Percentiles rank a stretch among this genome's conserved stretches.
These are phyloP conservation scores for Illadopsis cleaveri DNA, from an alignment of 2,113 vertebrate species.

Conservation along the genomic window DNA sequence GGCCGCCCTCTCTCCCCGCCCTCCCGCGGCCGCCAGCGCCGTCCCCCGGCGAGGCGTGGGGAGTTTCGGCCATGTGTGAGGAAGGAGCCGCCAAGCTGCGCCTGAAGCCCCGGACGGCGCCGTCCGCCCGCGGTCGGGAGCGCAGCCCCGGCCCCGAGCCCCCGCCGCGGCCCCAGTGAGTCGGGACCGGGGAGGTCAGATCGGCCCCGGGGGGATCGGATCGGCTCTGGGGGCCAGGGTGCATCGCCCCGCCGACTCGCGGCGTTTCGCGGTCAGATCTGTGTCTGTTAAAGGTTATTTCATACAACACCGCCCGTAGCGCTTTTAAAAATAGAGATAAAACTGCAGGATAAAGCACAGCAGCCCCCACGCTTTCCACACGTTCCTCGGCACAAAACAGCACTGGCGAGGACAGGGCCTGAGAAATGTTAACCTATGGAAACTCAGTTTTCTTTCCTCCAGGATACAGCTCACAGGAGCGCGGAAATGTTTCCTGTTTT, in stretches of 20 bases:
- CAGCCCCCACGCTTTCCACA: rapidly evolving
- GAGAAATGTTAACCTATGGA: rapidly evolving
- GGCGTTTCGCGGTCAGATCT: neutral
- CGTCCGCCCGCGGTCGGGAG: neutral
- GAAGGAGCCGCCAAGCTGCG: constrained; percentile 55
- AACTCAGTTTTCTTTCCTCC: neutral
- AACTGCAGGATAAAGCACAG: rapidly evolving
- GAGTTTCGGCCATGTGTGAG: neutral
- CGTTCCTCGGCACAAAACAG: rapidly evolving
- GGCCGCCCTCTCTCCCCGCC: rapidly evolving
- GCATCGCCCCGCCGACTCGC: no score
- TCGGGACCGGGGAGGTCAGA: neutral
- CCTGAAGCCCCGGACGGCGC: constrained; percentile 45
- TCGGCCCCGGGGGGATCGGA: neutral
- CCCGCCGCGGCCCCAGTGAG: neutral
- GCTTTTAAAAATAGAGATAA: rapidly evolving
- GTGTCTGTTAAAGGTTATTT: neutral
- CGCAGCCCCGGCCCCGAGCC: neutral
- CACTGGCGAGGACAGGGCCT: rapidly evolving
- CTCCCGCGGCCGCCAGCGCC: neutral
- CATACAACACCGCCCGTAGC: rapidly evolving
- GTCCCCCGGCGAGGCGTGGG: neutral
- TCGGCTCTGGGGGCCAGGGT: neutral
- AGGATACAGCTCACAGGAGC: neutral
- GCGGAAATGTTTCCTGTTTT: neutral